These are phyloP conservation scores for Drosophila pandora DNA, from an alignment of 1,140 invertebrate species.

Conservation along the genomic window DNA sequence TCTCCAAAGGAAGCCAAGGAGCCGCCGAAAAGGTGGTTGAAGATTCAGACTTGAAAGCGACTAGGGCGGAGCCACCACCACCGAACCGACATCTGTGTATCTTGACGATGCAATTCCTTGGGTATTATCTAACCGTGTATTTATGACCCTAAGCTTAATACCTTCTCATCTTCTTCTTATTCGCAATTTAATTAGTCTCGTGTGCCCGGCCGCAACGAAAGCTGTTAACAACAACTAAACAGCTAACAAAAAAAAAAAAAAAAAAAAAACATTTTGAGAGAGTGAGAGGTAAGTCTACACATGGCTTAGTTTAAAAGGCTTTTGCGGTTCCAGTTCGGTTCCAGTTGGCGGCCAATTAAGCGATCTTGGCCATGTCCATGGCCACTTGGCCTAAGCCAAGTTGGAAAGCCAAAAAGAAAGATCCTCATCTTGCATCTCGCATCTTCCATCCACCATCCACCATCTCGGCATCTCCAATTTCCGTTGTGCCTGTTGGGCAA, in stretches of 20 bases:
- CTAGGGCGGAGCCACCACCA: constrained; percentile 38
- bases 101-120: constrained; percentile 15
- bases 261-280: constrained; percentile 1
- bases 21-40: constrained; percentile 20
- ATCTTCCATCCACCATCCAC: constrained; percentile 36
- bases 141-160: constrained; percentile 61
- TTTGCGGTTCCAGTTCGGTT: constrained; percentile 42
- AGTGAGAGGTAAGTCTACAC: constrained; percentile 24
- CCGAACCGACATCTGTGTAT: constrained; percentile 23
- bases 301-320: constrained; percentile 18
- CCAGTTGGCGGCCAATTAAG: constrained; percentile 73
- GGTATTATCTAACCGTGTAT: constrained; percentile 31
- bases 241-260: constrained; percentile 10
- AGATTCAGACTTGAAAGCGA: constrained; percentile 1
- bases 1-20: constrained; percentile 32
- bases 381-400: neutral
- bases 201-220: constrained; percentile 58
- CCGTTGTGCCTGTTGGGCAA: constrained; percentile 78
- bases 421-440: constrained; percentile 34
- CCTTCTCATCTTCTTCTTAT: constrained; percentile 8
- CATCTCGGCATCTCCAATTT: constrained; percentile 67
- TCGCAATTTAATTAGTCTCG: constrained; percentile 79
- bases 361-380: constrained; percentile 63
- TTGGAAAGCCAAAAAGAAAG: constrained; percentile 3
- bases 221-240: constrained; percentile 10